These are phyloP conservation scores for Cassiopea andromeda DNA, from an alignment of 30 jellyfish, hydroid and myxozoan species.

Conservation along the genomic window DNA sequence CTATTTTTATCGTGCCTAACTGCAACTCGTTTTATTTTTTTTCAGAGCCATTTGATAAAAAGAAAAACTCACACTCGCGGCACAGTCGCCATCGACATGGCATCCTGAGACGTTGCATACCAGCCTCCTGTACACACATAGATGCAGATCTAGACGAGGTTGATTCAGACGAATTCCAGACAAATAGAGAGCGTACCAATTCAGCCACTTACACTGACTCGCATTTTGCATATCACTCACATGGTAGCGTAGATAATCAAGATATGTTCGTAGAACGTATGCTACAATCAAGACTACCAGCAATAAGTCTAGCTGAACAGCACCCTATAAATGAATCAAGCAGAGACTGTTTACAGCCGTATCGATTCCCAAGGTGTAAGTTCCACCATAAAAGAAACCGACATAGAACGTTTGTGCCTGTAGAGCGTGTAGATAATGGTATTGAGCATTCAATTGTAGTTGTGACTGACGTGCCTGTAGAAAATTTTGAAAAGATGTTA, in stretches of 20 bases:
- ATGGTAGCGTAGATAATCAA: constrained; percentile 12
- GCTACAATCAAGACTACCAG: constrained; percentile 31
- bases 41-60: constrained; percentile 62
- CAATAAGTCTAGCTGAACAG: constrained; percentile 23
- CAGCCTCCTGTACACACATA: constrained; percentile 36
- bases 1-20: not conserved
- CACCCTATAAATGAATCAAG: constrained; percentile 30
- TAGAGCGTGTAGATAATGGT: constrained; percentile 31
- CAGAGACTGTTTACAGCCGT: constrained; percentile 72
- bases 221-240: constrained; percentile 15
- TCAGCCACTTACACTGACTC: constrained; percentile 24
- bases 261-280: constrained; percentile 15
- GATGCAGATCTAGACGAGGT: constrained; percentile 36
- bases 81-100: constrained; percentile 30
- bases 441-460: constrained; percentile 79
- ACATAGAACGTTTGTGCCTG: constrained; percentile 44
- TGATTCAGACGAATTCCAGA: constrained; percentile 40
- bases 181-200: constrained; percentile 2
- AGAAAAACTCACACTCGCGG: constrained; percentile 18
- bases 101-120: constrained; percentile 30
- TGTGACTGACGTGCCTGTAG: constrained; percentile 78
- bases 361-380: constrained; percentile 77
- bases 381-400: constrained; percentile 75
- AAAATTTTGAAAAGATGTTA: constrained; percentile 68
- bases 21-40: not conserved